Evolutionary conservation across 2,888 invertebrate species (phyloP), one percentile per base, ranked within the genome.

Genomic region (Latheticus oryzae): DNA sequence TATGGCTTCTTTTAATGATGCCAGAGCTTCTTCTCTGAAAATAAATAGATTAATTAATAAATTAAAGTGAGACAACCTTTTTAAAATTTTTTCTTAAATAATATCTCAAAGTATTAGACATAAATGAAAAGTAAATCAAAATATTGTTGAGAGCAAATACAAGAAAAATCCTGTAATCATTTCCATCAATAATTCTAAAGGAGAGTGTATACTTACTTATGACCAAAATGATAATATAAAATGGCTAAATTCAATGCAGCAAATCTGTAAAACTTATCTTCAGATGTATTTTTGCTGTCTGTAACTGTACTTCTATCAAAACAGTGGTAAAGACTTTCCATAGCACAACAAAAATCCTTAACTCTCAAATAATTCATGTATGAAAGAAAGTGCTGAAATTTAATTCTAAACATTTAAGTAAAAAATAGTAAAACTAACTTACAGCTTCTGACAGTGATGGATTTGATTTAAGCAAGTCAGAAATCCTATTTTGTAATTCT

Each of bases 221-320:
- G 89, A 40, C 88, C 88, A 77, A 95, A 95, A 67, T 91, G 88
- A 35, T 91, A 90, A 76, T 95, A 93, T 69, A 95, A 82, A 12
- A 93, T 89, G 0, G 95, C 94, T 61, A 96, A 82, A 76, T 95
- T 95, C n/a, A 96, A 82, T 9, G 94, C 92, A 3, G 95, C 94
- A 75, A 91, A 96, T 72, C 95, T 84, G 71, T 90, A 91, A 28
- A 88, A 88, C 72, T 79, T 80, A 62, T 83, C 83, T 33, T 83
- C 82, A n/a, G 76, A 75, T 32, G 77, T 80, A 37, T 74, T 77
- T 69, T 82, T 82, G 21, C 76, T 70, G 42, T 82, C 81, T 17
- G 79, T 75, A 21, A 80, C 68, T 37, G 76, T 68, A 64, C 85
- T 83, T 69, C 88, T 83, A 76, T 94, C 91, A 76, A 94, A 91